Evolutionary conservation across 2,113 vertebrate species (phyloP).

Genomic region (Aptenodytes forsteri): DNA sequence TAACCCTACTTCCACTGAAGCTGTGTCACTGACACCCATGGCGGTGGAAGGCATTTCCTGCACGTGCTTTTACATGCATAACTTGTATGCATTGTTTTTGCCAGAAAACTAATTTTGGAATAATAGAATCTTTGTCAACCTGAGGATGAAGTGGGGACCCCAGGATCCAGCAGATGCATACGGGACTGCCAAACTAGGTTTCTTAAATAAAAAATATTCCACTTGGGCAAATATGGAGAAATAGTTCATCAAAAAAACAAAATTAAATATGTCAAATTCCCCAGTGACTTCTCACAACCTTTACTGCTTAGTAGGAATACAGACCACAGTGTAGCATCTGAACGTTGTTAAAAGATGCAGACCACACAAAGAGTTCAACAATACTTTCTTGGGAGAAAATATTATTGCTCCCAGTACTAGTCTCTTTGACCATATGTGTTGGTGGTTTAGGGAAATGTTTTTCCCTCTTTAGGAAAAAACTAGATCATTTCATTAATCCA

Average conservation of each 20-base stretch:
- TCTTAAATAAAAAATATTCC: conserved; percentile 37
- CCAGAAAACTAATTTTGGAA: conserved; percentile 5
- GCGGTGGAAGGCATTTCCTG: background rate
- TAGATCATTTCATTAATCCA: conserved; percentile 24
- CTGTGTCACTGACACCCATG: background rate
- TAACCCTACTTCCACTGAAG: background rate
- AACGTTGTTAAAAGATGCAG: conserved; percentile 57
- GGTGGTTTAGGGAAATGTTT: conserved; percentile 52
- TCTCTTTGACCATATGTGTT: conserved; percentile 24
- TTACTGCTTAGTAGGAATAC: conserved; percentile 46
- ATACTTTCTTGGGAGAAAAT: conserved; percentile 48
- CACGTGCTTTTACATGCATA: background rate
- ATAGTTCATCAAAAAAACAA: background rate
- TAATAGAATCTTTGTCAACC: background rate
- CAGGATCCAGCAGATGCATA: background rate
- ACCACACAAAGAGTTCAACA: conserved; percentile 67
- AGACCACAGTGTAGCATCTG: conserved; percentile 56
- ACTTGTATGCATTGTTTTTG: background rate
- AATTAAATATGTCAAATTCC: conserved; percentile 24
- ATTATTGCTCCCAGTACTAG: conserved; percentile 40
- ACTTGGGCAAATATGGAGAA: conserved; percentile 32
- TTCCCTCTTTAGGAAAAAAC: conserved; percentile 57
- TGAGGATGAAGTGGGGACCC: background rate
- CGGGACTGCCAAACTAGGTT: background rate
- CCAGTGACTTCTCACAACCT: conserved; percentile 41